These are phyloP conservation scores for Lepidonotus clava DNA, from an alignment of 2,888 invertebrate species.

Conservation along the genomic window DNA sequence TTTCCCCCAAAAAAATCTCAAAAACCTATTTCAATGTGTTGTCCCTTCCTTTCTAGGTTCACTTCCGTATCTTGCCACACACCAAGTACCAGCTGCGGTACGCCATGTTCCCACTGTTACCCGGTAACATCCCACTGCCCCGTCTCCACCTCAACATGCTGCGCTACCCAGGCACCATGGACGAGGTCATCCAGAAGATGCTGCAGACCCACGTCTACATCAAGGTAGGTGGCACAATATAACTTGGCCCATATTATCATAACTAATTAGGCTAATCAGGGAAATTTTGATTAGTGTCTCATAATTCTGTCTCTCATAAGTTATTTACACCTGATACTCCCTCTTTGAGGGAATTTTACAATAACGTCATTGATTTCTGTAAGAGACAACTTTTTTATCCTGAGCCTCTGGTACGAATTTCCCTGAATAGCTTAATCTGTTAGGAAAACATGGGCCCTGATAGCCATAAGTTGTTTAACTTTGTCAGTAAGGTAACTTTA, in stretches of 20 bases:
- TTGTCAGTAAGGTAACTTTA: too few species aligned
- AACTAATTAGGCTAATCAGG: neutral
- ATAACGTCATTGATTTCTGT: neutral
- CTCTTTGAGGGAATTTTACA: too few species aligned
- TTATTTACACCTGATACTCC: neutral
- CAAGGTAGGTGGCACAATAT: constrained; percentile 79
- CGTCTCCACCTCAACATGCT: constrained; percentile 82
- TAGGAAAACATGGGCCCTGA: too few species aligned
- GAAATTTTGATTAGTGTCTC: neutral
- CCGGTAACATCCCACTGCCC: constrained; percentile 88
- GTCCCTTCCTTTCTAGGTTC: constrained; percentile 74
- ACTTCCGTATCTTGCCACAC: constrained; percentile 80
- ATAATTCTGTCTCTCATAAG: neutral
- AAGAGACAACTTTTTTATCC: neutral
- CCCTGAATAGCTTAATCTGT: too few species aligned
- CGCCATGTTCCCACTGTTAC: constrained; percentile 89
- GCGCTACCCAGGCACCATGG: constrained; percentile 79
- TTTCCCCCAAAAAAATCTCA: too few species aligned
- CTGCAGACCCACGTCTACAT: constrained; percentile 86
- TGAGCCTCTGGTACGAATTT: neutral
- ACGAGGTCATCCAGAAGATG: constrained; percentile 84
- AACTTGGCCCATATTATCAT: too few species aligned
- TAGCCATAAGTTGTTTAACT: too few species aligned
- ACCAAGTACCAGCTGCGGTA: constrained; percentile 82
- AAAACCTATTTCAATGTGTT: neutral